Evolutionary conservation across 2,113 vertebrate species (phyloP), one percentile per base, ranked within the genome.

Genomic region (Nicator chloris): DNA sequence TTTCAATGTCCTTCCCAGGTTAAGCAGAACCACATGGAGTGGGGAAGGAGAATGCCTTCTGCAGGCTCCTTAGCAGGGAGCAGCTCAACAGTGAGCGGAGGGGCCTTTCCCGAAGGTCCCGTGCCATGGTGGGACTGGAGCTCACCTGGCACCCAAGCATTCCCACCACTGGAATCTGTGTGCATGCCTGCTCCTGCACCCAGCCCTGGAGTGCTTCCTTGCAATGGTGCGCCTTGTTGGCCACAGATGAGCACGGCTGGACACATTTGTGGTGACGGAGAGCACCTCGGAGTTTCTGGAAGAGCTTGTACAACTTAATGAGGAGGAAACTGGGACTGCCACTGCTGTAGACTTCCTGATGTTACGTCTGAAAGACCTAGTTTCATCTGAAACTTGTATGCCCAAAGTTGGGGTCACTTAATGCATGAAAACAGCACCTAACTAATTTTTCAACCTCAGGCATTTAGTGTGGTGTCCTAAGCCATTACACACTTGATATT

Each of bases 181-280:
- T 15, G 21, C 5, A 0, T 19, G 19, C 30, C 11, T 80, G 31
- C 9, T 40, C 5, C 1, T 10, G 57, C 40, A 35, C 0, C 30
- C 50, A 37, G 37, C 47, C 60, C 9, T 4, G 42, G 7, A 16
- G 45, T 42, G 13, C 24, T 57, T n/a, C 40, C 3, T 3, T 51
- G 54, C 22, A 11, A 2, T 18, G 19, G 28, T 70, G 33, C 10
- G 6, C 15, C 1, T n/a, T 24, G 13, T 4, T 66, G 53, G 30
- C 33, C 26, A 3, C 0, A 13, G 21, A 33, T 64, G 44, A 60
- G 20, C 15, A 0, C 33, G 44, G 37, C 51, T 63, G 7, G 23
- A 24, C 24, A 5, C 2, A 2, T 49, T 20, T 33, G 20, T 45
- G 47, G 17, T 31, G 66, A 63, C 20, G 20, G 53, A 45, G 9